phyloP scores from a whole-genome alignment of 2,888 invertebrate species.

The Anticlea derivata region DNA sequence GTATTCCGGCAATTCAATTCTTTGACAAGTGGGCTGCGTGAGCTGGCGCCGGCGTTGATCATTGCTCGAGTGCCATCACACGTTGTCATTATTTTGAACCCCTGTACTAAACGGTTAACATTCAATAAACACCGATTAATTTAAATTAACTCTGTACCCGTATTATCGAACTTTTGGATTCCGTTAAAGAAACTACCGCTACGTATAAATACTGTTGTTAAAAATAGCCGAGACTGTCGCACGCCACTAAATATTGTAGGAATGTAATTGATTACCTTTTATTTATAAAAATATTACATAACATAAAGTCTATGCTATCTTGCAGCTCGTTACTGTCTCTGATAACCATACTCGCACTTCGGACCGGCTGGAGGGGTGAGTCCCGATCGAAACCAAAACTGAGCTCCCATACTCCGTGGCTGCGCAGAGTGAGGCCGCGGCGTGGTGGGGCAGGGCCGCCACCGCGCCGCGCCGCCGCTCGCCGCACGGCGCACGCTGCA shows the following conservation, averaged over 20 bases:
- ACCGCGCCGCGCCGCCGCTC: conserved; percentile 18
- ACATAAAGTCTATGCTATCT: conserved; percentile 32
- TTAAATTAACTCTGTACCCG: conserved; percentile 31
- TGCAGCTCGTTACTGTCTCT: conserved; percentile 35
- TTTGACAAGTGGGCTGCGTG: neutral
- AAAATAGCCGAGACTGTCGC: conserved; percentile 39
- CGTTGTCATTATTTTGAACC: conserved; percentile 9
- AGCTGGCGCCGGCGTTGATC: neutral
- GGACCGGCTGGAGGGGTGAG: conserved; percentile 26
- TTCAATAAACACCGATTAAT: conserved; percentile 37
- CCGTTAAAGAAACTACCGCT: conserved; percentile 31
- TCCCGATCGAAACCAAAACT: conserved; percentile 32
- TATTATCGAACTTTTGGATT: conserved; percentile 30
- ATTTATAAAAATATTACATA: conserved; percentile 30
- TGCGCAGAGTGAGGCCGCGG: neutral
- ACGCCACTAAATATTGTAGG: conserved; percentile 30
- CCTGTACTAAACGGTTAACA: conserved; percentile 38
- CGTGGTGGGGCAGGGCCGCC: neutral
- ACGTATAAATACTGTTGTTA: conserved; percentile 28
- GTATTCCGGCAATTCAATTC: conserved; percentile 38
- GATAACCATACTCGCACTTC: conserved; percentile 34
- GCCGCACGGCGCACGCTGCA: neutral
- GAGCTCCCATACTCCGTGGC: conserved; percentile 11
- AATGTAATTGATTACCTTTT: conserved; percentile 26
- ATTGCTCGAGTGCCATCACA: neutral